phyloP scores from a whole-genome alignment of 2,888 invertebrate species.

The Bhutanitis thaidina region DNA sequence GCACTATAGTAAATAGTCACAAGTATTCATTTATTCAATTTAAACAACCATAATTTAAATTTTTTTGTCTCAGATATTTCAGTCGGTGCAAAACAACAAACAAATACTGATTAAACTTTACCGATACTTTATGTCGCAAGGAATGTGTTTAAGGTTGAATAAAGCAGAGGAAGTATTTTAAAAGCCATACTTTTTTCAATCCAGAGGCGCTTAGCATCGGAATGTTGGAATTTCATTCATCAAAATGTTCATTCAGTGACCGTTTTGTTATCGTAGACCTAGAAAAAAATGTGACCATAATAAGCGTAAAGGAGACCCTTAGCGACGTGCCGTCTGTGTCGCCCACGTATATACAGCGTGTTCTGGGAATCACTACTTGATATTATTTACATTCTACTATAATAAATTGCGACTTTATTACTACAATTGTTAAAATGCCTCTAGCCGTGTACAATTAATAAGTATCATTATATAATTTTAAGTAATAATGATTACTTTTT shows the following conservation, averaged over 20 bases:
- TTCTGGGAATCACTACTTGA: constrained; percentile 18
- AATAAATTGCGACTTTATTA: too few relatives aligned
- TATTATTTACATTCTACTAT: too few relatives aligned
- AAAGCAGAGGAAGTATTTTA: constrained; percentile 53
- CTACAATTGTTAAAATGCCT: too few relatives aligned
- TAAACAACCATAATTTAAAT: too few relatives aligned
- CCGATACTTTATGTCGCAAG: constrained; percentile 27
- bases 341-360: constrained; percentile 47
- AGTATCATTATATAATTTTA: too few relatives aligned
- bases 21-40: too few relatives aligned
- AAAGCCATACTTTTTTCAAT: constrained; percentile 40
- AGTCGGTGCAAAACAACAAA: background rate
- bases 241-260: constrained; percentile 49
- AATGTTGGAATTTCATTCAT: constrained; percentile 69
- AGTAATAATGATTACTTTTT: too few relatives aligned
- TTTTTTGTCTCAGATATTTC: background rate
- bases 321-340: constrained; percentile 68
- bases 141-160: constrained; percentile 36
- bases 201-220: constrained; percentile 57
- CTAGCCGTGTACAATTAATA: too few relatives aligned
- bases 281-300: constrained; percentile 44
- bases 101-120: background rate
- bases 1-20: too few relatives aligned
- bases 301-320: constrained; percentile 45
- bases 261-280: constrained; percentile 52